Evolutionary conservation across 1,140 invertebrate genomes (phyloP).

Genomic region (Drosophila busckii): DNA sequence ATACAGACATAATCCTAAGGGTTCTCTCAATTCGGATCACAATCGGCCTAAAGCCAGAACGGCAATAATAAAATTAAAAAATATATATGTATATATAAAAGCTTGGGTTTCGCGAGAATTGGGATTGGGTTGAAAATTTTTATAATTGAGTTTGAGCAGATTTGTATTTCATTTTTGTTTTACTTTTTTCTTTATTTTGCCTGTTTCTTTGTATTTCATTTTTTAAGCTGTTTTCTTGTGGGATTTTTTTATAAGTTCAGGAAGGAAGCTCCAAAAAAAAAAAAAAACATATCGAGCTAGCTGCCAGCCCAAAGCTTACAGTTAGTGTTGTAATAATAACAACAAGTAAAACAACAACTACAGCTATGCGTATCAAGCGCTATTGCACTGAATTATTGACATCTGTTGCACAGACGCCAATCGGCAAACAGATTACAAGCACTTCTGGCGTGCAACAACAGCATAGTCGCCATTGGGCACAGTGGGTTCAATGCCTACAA

Average conservation of each 20-base stretch:
- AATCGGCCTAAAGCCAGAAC: conserved; percentile 40
- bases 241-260: conserved; percentile 11
- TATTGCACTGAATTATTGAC: conserved; percentile 66
- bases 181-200: conserved; percentile 23
- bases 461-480: too few relatives aligned
- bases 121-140: conserved; percentile 68
- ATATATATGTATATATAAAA: conserved; percentile 9
- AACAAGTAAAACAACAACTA: neutral
- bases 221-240: conserved; percentile 33
- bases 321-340: too few relatives aligned
- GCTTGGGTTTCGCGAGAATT: conserved; percentile 53
- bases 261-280: neutral
- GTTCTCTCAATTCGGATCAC: conserved; percentile 60
- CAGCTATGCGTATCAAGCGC: conserved; percentile 33
- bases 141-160: conserved; percentile 68
- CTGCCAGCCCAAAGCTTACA: too few relatives aligned
- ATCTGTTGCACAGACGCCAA: conserved; percentile 63
- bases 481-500: too few relatives aligned
- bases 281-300: neutral
- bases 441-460: conserved; percentile 15
- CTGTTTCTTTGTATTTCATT: conserved; percentile 8
- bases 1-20: conserved; percentile 24
- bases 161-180: conserved; percentile 34
- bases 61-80: conserved; percentile 51
- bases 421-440: conserved; percentile 59